A percentile compares a stretch with the other conserved stretches of the same genome.
Evolutionary conservation across 2,113 vertebrate species (phyloP).

Genomic region (Gallinago undulata): DNA sequence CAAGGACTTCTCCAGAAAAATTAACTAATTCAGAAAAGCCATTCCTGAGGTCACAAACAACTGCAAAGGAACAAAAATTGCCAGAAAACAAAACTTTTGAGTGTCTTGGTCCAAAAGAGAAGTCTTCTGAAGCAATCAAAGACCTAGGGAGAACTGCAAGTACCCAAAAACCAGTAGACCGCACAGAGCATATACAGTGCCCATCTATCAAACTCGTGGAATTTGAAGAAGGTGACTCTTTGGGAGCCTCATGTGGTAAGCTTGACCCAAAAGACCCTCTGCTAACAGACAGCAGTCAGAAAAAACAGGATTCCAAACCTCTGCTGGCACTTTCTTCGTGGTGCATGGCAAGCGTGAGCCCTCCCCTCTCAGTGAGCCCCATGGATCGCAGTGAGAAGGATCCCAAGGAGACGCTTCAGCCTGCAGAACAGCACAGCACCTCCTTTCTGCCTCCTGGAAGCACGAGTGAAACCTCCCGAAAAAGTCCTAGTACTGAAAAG

Average conservation of each 20-base stretch:
- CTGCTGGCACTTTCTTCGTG: conserved; percentile 16
- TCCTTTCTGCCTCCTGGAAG: not conserved
- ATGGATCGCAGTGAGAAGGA: not conserved
- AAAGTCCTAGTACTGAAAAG: conserved; percentile 23
- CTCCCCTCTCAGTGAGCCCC: not conserved
- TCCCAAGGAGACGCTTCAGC: not conserved
- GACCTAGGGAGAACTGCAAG: not conserved
- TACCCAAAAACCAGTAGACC: not conserved
- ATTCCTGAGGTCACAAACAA: conserved; percentile 6
- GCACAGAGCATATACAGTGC: not conserved
- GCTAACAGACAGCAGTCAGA: conserved; percentile 31
- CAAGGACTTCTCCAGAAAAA: conserved; percentile 36
- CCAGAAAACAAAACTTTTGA: conserved; percentile 31
- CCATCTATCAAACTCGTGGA: not conserved
- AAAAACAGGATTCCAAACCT: conserved; percentile 42
- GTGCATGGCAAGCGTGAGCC: not conserved
- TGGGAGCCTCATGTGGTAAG: not conserved
- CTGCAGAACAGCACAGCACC: conserved; percentile 1
- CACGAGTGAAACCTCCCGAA: not conserved
- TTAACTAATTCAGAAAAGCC: conserved; percentile 2
- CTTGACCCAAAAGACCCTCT: conserved; percentile 23
- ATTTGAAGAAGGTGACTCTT: conserved; percentile 29
- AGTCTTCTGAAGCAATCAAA: conserved; percentile 44
- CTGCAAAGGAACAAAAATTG: conserved; percentile 8
- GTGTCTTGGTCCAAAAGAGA: conserved; percentile 17